Base-by-base conservation (phyloP, 2,888 invertebrate species). In the Phragmatobia fuliginosa region DNA sequence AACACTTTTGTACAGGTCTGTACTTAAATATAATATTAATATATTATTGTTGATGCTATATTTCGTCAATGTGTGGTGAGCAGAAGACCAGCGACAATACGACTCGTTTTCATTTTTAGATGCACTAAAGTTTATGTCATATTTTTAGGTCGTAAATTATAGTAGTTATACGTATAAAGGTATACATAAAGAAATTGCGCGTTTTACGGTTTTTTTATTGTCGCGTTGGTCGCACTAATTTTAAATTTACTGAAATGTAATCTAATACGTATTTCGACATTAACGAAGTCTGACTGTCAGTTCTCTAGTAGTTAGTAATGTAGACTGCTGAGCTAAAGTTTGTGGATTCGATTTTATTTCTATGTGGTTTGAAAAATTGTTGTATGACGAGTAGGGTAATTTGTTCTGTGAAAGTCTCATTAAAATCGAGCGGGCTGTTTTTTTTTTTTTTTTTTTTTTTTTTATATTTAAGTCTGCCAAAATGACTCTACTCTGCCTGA, bases 71-170 rank as follows among this genome's bases (percentile, higher is more conserved):
- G 36, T 45, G 41, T 32, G 52, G 33, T 32, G 63, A 63, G 25
- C 63, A 52, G 62, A 52, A 64, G 33, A 33, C 16, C 49, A 33
- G 16, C 16, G 25, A 25, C 36, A 6, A 56, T 28, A 60, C n/a
- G 31, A 60, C 10, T 32, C n/a, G 41, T 45, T 32, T 21, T 49
- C 45, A n/a, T n/a, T 45, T 45, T 49, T 32, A 63, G 16, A 32
- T 32, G n/a, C 63, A 62, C 11, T 62, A 28, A 49, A n/a, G 49
- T 45, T 49, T 32, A 1, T n/a, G n/a, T 63, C 14, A 45, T 63
- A 49, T 45, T 41, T 49, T 32, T 21, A 32, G 7, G 49, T 63
- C 62, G 32, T 63, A 65, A 65, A 56, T 65, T 56, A 56, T 36
- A 56, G 25, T 56, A 36, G n/a, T 21, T 56, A 16, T n/a, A n/a